Conservation (phyloP, 2,888 invertebrate genomes). For the Muschampia plurimacula region DNA sequence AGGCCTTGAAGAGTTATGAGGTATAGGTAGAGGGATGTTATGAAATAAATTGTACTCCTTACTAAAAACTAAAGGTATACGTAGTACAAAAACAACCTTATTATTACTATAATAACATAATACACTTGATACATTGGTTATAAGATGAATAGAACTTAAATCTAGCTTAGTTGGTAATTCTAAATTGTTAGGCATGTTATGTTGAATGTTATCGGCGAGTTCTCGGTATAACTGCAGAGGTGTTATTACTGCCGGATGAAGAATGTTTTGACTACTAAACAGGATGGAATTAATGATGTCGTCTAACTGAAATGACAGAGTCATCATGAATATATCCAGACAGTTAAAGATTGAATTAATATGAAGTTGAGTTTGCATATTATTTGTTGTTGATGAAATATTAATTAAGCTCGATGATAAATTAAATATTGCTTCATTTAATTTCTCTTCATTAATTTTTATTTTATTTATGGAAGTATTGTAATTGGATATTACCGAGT, state of each 20-base stretch:
- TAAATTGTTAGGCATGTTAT: not conserved
- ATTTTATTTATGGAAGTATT: not conserved
- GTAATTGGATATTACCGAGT: not conserved
- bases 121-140: not conserved
- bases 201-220: not conserved
- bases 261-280: not conserved
- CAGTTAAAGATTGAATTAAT: slow-evolving; percentile 33
- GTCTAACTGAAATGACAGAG: slow-evolving; percentile 40
- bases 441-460: not conserved
- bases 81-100: not conserved
- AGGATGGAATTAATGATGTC: slow-evolving; percentile 31
- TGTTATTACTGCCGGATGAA: not conserved
- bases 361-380: slow-evolving; percentile 1
- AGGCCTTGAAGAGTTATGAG: not conserved
- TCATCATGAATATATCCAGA: slow-evolving; percentile 36
- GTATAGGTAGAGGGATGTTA: not conserved
- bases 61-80: not conserved
- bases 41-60: not conserved
- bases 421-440: not conserved
- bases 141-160: not conserved
- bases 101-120: not conserved
- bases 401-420: not conserved
- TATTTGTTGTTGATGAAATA: slow-evolving; percentile 3
- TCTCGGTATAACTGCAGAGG: not conserved
- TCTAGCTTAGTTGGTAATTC: not conserved